Evolutionary conservation across 2,888 invertebrate species (phyloP).

Genomic region (Scaptomyza cyrtandrae): DNA sequence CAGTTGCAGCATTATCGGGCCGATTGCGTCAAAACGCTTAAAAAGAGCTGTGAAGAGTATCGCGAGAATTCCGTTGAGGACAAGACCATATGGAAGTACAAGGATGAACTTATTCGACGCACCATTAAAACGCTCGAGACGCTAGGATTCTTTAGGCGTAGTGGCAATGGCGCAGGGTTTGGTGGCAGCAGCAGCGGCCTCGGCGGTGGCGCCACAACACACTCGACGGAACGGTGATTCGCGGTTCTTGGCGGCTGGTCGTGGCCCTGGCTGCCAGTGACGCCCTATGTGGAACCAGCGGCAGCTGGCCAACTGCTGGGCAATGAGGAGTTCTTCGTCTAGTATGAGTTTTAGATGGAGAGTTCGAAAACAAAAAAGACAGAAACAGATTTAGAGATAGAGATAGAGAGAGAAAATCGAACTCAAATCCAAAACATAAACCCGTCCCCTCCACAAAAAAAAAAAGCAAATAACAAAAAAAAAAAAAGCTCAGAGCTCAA

Average conservation of each 20-base stretch:
- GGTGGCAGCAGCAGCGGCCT: constrained; percentile 70
- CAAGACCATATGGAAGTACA: constrained; percentile 94
- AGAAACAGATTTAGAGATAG: not conserved
- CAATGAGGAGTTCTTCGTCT: constrained; percentile 76
- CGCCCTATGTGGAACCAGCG: constrained; percentile 38
- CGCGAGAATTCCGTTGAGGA: constrained; percentile 93
- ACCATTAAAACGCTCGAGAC: constrained; percentile 89
- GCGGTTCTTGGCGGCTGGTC: constrained; percentile 71
- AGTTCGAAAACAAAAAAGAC: not conserved
- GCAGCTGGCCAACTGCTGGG: constrained; percentile 36
- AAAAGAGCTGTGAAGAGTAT: constrained; percentile 93
- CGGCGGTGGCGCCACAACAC: constrained; percentile 79
- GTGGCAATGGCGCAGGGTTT: constrained; percentile 50
- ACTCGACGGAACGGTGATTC: constrained; percentile 84
- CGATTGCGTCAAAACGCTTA: constrained; percentile 94
- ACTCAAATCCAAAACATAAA: constrained; percentile 31
- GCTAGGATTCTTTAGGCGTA: constrained; percentile 88
- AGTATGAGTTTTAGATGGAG: constrained; percentile 1
- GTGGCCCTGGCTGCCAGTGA: constrained; percentile 60
- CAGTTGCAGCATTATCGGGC: constrained; percentile 97
- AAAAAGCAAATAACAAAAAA: not conserved
- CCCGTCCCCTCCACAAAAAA: constrained; percentile 23
- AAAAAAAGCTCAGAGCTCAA: constrained; percentile 25
- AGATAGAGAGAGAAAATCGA: constrained; percentile 19
- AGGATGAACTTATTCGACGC: constrained; percentile 89